Conservation (phyloP, 2,113 vertebrate species). For the Bostrychus sinensis region DNA sequence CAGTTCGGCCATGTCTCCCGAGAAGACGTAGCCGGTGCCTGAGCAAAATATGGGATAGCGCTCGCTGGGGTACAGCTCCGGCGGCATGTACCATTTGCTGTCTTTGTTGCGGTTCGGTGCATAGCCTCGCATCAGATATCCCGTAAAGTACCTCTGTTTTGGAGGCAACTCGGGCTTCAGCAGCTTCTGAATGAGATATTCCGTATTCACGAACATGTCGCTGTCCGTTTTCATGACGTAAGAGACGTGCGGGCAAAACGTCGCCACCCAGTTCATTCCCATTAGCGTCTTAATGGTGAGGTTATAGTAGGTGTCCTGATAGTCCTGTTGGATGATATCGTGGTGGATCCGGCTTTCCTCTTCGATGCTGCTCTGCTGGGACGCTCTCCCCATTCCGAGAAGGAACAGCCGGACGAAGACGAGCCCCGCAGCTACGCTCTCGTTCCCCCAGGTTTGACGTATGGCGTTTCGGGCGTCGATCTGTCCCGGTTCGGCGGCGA, state of each 20-base stretch:
- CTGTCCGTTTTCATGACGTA: slow-evolving; percentile 99
- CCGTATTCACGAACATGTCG: slow-evolving; percentile 98
- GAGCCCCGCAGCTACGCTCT: slow-evolving; percentile 85
- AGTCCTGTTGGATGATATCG: slow-evolving; percentile 95
- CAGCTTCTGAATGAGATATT: slow-evolving; percentile 96
- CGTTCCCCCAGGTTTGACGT: slow-evolving; percentile 94
- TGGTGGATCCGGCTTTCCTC: slow-evolving; percentile 89
- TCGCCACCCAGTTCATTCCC: slow-evolving; percentile 99
- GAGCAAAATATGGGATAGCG: slow-evolving; percentile 97
- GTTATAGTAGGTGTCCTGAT: slow-evolving; percentile 95
- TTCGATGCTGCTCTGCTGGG: slow-evolving; percentile 83
- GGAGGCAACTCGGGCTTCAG: slow-evolving; percentile 90
- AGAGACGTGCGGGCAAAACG: slow-evolving; percentile 84
- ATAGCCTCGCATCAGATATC: slow-evolving; percentile 95
- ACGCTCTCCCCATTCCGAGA: slow-evolving; percentile 82
- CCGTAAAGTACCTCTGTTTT: slow-evolving; percentile 91
- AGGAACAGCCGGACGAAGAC: slow-evolving; percentile 88
- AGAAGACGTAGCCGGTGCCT: slow-evolving; percentile 97
- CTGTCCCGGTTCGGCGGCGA: slow-evolving; percentile 90
- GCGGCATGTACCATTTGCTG: slow-evolving; percentile 98
- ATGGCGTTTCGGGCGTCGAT: slow-evolving; percentile 90
- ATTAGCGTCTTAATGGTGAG: slow-evolving; percentile 98
- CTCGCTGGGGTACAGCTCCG: slow-evolving; percentile 94
- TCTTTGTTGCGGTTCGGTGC: slow-evolving; percentile 95
- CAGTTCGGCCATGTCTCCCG: slow-evolving; percentile 93